Percentiles rank a stretch among this genome's conserved stretches.
These are phyloP conservation scores for Drosophila littoralis DNA, from an alignment of 1,140 invertebrate species.

Conservation along the genomic window DNA sequence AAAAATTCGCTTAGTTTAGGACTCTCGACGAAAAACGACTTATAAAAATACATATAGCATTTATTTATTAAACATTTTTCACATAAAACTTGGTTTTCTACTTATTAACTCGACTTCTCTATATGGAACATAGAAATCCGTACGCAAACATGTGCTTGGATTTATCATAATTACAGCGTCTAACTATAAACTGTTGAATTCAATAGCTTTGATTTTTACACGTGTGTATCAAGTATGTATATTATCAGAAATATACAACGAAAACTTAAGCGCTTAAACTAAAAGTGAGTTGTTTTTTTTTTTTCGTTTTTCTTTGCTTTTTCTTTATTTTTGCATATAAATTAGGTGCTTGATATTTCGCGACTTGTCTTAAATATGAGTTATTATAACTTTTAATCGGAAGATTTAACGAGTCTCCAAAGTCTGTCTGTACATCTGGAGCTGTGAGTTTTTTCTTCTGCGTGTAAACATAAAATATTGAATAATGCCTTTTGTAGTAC, in stretches of 20 bases:
- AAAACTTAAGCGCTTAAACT: slow-evolving; percentile 50
- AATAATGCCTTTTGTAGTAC: slow-evolving; percentile 49
- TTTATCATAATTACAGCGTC: slow-evolving; percentile 52
- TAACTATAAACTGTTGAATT: slow-evolving; percentile 41
- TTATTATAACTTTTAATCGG: slow-evolving; percentile 37
- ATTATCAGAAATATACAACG: slow-evolving; percentile 40
- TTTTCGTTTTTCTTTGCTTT: slow-evolving; percentile 14
- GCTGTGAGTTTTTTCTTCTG: slow-evolving; percentile 14
- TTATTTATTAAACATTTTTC: slow-evolving; percentile 70
- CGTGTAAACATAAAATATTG: slow-evolving; percentile 31
- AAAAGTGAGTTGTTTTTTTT: slow-evolving; percentile 31
- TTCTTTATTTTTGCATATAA: slow-evolving; percentile 23
- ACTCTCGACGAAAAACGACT: slow-evolving; percentile 68
- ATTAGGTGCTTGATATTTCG: slow-evolving; percentile 46
- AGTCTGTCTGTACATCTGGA: slow-evolving; percentile 24
- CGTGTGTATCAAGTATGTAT: slow-evolving; percentile 30
- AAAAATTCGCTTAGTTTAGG: slow-evolving; percentile 60
- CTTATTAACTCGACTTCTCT: slow-evolving; percentile 26
- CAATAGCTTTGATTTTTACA: slow-evolving; percentile 53
- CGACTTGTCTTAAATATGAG: slow-evolving; percentile 64
- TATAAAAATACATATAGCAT: slow-evolving; percentile 82
- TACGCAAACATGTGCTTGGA: slow-evolving; percentile 24
- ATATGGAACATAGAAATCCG: slow-evolving; percentile 47
- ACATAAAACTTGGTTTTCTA: slow-evolving; percentile 55
- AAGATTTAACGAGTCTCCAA: slow-evolving; percentile 39